Evolutionary conservation across 2,113 vertebrate genomes (phyloP).

Genomic region (Marmota flaviventris): DNA sequence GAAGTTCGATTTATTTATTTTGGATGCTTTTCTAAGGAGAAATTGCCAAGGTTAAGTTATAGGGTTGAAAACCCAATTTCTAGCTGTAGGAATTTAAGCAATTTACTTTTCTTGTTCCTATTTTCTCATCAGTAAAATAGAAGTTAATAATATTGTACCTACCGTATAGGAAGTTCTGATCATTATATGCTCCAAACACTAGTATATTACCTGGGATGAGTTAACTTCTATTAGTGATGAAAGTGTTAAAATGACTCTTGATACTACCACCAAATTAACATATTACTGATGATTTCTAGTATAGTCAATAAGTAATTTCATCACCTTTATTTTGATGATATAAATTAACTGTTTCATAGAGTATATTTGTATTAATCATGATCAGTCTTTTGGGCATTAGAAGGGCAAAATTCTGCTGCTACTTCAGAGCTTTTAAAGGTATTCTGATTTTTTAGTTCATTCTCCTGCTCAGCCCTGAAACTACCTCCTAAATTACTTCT

Average conservation of each 20-base stretch:
- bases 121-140: constrained; percentile 6
- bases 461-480: background rate
- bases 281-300: constrained; percentile 4
- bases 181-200: background rate
- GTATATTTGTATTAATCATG: background rate
- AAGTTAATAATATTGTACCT: background rate
- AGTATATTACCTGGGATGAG: background rate
- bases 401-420: background rate
- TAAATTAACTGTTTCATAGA: background rate
- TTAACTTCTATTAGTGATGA: constrained; percentile 21
- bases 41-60: background rate
- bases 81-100: background rate
- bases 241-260: background rate
- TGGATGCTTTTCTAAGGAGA: background rate
- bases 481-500: background rate
- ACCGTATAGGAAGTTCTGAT: background rate
- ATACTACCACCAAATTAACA: background rate
- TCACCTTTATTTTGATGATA: background rate
- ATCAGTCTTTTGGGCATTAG: background rate
- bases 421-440: constrained; percentile 38
- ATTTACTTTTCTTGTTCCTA: background rate
- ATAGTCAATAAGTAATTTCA: background rate
- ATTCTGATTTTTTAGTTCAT: background rate
- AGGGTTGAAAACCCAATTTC: background rate
- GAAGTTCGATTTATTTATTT: background rate